Base-by-base conservation (phyloP, 2,797 vertebrate species). In the Todus mexicanus region DNA sequence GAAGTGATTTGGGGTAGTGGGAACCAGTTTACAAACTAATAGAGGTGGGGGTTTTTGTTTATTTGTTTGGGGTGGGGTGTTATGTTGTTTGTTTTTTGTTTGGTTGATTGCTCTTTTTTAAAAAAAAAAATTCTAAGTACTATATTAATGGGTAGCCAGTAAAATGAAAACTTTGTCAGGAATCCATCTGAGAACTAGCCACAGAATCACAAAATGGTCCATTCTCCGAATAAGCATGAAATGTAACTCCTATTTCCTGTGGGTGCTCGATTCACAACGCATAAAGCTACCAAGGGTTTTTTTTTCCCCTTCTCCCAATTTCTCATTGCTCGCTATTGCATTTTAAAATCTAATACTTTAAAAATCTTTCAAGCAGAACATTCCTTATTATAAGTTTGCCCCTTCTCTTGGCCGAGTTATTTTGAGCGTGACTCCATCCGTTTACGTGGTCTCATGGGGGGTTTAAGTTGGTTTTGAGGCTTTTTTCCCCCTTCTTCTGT, bases 381-480 rank as follows among this genome's bases (percentile, higher is more conserved):
- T 59, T 79, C 43, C 27, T 20, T 31, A 15, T 11, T 27, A 20
- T 33, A 22, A 37, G 5, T 45, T 59, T 63, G 9, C 3, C 18
- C 20, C 21, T 63, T 74, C 31, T 23, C 22, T 66, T 9, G 6
- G 15, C 23, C 53, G 21, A 8, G 22, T 59, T 73, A 37, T 54
- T 73, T n/a, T 59, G 27, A 75, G 11, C n/a, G 33, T 15, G 25
- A 37, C 3, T 25, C 25, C 20, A 27, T 7, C 15, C 3, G 2
- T 65, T n/a, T 40, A 7, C 0, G 0, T 15, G 7, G 18, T 33
- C 37, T 26, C 22, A 13, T 40, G 15, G 3, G 12, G 18, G 4
- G 14, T 60, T 61, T 33, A 21, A 21, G 15, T n/a, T 29, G 11
- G 19, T 33, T 23, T 42, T 35, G 11, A 5, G 8, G 9, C 7